Conservation (phyloP, 2,113 vertebrate species). For the Cheirogaleus medius region DNA sequence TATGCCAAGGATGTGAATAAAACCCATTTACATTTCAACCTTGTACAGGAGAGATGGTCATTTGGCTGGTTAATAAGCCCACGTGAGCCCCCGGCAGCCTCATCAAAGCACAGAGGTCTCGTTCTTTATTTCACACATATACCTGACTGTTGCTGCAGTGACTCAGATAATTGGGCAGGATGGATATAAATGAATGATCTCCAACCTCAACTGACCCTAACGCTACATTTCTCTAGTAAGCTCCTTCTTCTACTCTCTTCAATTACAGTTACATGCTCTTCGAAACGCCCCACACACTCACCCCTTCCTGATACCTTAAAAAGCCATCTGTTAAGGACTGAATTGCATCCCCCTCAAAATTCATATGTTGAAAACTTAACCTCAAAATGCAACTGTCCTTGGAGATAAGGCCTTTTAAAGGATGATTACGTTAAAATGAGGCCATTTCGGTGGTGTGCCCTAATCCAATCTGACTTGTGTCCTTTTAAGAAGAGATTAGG, state of each 20-base stretch:
- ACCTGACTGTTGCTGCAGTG: neutral
- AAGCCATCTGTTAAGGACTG: neutral
- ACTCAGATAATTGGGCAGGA: neutral
- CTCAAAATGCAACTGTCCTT: neutral
- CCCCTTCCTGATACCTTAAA: neutral
- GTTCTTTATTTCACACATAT: neutral
- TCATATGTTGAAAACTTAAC: neutral
- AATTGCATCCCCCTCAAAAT: neutral
- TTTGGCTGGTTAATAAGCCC: neutral
- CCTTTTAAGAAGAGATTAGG: constrained; percentile 19
- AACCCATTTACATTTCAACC: neutral
- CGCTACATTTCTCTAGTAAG: neutral
- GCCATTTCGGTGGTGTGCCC: neutral
- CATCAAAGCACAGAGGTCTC: neutral
- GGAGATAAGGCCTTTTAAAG: constrained; percentile 35
- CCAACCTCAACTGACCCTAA: neutral
- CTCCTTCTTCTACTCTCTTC: neutral
- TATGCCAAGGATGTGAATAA: neutral
- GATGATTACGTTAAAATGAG: constrained; percentile 16
- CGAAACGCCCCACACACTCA: neutral
- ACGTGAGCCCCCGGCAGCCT: neutral
- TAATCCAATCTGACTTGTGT: neutral
- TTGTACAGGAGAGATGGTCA: neutral
- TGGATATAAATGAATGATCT: neutral
- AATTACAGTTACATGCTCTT: neutral